phyloP scores from a whole-genome alignment of 2,113 vertebrate species.

The Eurystomus gularis region DNA sequence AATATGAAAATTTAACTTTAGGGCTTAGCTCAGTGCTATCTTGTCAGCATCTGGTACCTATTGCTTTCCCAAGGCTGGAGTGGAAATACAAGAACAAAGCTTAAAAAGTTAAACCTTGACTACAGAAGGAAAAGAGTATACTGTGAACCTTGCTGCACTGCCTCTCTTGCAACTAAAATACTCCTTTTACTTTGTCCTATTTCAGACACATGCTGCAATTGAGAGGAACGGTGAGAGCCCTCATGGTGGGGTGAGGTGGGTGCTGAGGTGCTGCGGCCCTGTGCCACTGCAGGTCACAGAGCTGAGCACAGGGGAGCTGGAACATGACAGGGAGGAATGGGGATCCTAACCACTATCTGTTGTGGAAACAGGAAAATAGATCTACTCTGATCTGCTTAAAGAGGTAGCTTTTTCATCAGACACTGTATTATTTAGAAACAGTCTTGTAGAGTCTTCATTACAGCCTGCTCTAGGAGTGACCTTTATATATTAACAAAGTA shows the following conservation, averaged over 20 bases:
- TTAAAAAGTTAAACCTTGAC: not conserved
- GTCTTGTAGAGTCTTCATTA: not conserved
- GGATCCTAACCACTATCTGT: not conserved
- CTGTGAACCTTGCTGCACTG: not conserved
- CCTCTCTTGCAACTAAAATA: not conserved
- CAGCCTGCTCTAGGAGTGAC: not conserved
- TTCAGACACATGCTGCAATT: not conserved
- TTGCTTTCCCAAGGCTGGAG: not conserved
- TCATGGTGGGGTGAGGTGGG: accelerated
- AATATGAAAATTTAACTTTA: not conserved
- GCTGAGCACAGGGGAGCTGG: accelerated
- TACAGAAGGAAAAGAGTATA: not conserved
- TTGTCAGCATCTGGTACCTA: not conserved
- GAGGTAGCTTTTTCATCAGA: not conserved
- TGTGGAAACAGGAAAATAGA: not conserved
- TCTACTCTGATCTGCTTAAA: not conserved
- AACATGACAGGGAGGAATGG: accelerated
- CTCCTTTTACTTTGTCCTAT: not conserved
- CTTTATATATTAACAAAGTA: not conserved
- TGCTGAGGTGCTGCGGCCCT: accelerated
- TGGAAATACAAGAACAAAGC: not conserved
- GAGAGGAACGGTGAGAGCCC: not conserved
- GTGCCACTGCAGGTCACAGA: accelerated
- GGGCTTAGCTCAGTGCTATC: not conserved
- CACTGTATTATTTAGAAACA: not conserved